Percentiles rank a stretch among this genome's conserved stretches.
phyloP scores from a whole-genome alignment of 2,113 vertebrate species.

The Eolophus roseicapilla region DNA sequence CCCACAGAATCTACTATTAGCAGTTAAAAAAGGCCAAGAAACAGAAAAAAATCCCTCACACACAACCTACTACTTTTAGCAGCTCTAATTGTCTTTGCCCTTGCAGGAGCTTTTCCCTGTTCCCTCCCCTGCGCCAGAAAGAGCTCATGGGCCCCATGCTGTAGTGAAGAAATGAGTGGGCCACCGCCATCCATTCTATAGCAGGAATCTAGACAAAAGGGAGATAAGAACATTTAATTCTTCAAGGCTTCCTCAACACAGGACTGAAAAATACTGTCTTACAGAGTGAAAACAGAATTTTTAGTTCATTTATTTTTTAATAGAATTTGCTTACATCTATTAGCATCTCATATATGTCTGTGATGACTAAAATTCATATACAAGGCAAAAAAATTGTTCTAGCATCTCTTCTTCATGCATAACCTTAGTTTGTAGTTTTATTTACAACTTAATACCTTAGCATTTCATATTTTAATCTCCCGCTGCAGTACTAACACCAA shows the following conservation, averaged over 20 bases:
- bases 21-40: background rate
- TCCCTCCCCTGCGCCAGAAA: background rate
- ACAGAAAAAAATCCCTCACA: background rate
- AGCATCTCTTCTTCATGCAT: background rate
- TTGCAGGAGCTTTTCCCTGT: background rate
- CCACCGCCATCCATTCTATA: slow-evolving; percentile 25
- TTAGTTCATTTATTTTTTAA: slow-evolving; percentile 22
- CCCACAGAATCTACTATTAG: slow-evolving; percentile 33
- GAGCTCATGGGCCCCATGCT: background rate
- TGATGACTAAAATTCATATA: background rate
- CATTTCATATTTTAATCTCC: background rate
- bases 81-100: slow-evolving; percentile 1
- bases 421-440: background rate
- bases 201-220: background rate
- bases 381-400: background rate
- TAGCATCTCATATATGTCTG: background rate
- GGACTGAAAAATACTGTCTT: background rate
- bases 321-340: background rate
- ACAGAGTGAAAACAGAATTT: background rate
- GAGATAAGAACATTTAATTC: background rate
- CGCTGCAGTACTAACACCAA: background rate
- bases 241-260: background rate
- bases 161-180: slow-evolving; percentile 27
- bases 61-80: background rate
- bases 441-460: background rate